Base-by-base conservation (phyloP, 2,113 vertebrate species). In the Aepyceros melampus region DNA sequence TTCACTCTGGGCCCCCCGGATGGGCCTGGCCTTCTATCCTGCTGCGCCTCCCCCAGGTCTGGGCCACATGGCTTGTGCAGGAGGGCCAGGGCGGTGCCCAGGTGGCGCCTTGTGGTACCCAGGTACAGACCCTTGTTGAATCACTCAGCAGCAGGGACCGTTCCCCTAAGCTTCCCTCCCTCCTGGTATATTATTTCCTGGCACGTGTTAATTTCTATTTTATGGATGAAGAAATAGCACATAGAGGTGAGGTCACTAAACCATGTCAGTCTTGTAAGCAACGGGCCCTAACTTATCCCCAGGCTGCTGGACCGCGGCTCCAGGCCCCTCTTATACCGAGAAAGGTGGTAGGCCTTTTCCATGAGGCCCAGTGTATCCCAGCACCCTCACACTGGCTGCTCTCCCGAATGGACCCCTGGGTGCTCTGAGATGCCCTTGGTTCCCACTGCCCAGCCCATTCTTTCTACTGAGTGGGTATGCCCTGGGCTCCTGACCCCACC, bases 1-100 rank as follows among this genome's bases (percentile, higher is more conserved):
- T 25, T 27, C 14, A 43, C 29, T 8, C 74, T 16, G 0, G 7
- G 49, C 71, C 81, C 2, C 12, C 23, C 1, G 2, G 31, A 1
- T 1, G 17, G 62, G 33, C 45, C 31, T 0, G 3, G 56, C 17
- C 58, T 47, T 90, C 76, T 0, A 0, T 10, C 64, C 64, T 23
- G 27, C n/a, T 0, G 31, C 5, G 10, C 58, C 36, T 40, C 36
- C 53, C 1, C 1, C 3, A 49, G 25, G n/a, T 45, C 87, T 7
- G 86, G 55, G 83, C 25, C 49, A 8, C 0, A 3, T 13, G 78
- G 27, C 47, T 56, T 10, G 0, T 40, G 36, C 0, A 11, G 36
- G 67, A 40, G 36, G 36, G 40, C 21, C 11, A 74, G 67, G 67
- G 67, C 27, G 36, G 33, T 36, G 21, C n/a, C 31, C 6, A 82